These are phyloP conservation scores for Sardina pilchardus DNA, from an alignment of 2,113 vertebrate species.

Conservation along the genomic window DNA sequence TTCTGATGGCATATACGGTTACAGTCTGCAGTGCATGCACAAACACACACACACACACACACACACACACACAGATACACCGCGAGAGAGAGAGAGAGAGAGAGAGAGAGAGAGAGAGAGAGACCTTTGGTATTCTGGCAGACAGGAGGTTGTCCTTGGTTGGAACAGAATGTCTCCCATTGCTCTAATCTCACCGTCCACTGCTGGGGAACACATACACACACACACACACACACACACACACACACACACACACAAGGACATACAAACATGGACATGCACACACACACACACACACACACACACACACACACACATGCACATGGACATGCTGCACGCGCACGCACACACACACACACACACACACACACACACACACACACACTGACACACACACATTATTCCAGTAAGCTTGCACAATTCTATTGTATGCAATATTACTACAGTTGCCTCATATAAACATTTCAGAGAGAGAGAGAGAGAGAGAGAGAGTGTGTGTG, in stretches of 20 bases:
- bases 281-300: too few species aligned
- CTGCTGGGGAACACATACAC: constrained; percentile 28
- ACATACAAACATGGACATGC: neutral
- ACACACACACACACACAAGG: constrained; percentile 28
- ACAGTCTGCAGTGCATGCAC: neutral
- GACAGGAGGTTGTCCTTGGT: constrained; percentile 30
- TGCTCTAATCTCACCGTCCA: constrained; percentile 54
- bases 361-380: neutral
- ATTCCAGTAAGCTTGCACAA: too few species aligned
- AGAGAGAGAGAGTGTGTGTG: too few species aligned
- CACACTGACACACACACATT: neutral
- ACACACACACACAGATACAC: neutral
- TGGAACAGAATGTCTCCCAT: constrained; percentile 45
- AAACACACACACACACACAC: neutral
- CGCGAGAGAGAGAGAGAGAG: too few species aligned
- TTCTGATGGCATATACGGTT: neutral
- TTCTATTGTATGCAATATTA: too few species aligned
- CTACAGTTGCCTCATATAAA: too few species aligned
- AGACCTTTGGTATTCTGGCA: constrained; percentile 40
- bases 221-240: constrained; percentile 31
- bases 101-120: too few species aligned
- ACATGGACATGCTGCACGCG: too few species aligned
- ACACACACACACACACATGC: too few species aligned
- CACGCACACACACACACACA: neutral
- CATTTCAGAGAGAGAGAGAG: too few species aligned